These are phyloP conservation scores for Centropus unirufus DNA, from an alignment of 2,113 vertebrate species.

Conservation along the genomic window DNA sequence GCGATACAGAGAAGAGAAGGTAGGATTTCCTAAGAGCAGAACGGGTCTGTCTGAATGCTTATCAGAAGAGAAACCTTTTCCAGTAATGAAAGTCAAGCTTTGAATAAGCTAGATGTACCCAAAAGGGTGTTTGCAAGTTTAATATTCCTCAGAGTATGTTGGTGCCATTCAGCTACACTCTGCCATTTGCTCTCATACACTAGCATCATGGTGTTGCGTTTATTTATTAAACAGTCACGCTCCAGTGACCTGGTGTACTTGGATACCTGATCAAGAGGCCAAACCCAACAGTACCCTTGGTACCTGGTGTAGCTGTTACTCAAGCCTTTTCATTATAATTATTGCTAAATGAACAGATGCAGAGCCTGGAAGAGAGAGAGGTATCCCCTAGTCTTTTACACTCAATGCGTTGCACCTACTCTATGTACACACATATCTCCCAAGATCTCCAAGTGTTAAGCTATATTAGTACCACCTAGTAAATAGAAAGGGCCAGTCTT, in stretches of 20 bases:
- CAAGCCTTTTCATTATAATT: not conserved
- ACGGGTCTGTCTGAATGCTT: not conserved
- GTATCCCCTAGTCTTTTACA: not conserved
- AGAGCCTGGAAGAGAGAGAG: not conserved
- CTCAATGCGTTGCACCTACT: not conserved
- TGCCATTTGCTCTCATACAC: not conserved
- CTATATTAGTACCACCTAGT: not conserved
- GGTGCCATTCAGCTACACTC: not conserved
- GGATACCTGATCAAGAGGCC: not conserved
- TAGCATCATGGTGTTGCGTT: not conserved
- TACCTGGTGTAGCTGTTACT: not conserved
- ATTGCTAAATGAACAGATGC: not conserved
- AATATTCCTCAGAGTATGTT: not conserved
- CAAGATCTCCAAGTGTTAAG: not conserved
- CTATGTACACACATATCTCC: not conserved
- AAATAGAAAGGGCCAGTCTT: not conserved
- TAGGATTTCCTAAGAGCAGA: conserved; percentile 18
- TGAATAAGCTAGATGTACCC: not conserved
- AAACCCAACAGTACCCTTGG: not conserved
- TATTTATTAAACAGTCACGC: not conserved
- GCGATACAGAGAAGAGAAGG: conserved; percentile 68
- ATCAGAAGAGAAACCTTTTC: not conserved
- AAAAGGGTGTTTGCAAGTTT: not conserved
- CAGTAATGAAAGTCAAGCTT: not conserved
- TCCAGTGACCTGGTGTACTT: not conserved